Base-by-base conservation (phyloP, 2,888 invertebrate genomes). In the Antitype chi region DNA sequence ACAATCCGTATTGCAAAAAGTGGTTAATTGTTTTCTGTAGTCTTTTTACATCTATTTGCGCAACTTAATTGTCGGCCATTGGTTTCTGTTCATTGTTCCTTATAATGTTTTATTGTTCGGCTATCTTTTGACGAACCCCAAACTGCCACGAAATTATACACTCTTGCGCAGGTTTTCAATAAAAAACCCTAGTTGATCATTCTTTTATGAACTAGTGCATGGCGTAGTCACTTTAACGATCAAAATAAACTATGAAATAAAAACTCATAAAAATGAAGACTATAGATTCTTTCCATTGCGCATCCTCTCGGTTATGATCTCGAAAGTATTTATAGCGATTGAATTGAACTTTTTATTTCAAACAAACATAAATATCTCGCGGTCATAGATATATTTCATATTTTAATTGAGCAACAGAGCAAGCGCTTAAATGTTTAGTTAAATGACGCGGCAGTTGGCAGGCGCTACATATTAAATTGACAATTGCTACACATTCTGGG, bases 1-100 rank as follows among this genome's bases (percentile, higher is more conserved):
- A 91, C 87, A 85, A 89, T 91, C 88, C 79, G 64, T 86, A 86
- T 90, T 94, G 95, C 95, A 95, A 95, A 95, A 95, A 94, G 85
- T 89, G 60, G 74, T 77, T 88, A 84, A 90, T 93, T 93, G 92
- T 94, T 92, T 90, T 85, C 80, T 84, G 86, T 69, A 85, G 76
- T 86, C 43, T 47, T 47, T 88, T 91, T 74, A 91, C 89, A 84
- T 89, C 88, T 92, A 90, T 94, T 95, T 94, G 94, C 91, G 91
- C 93, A 94, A 94, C 86, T 87, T 83, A 82, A 84, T 87, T 87
- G 90, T 90, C 90, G 87, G 90, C 90, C 82, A 78, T 86, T 85
- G 85, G 86, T 82, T 81, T 85, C 74, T 83, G 70, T 73, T 82
- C 84, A 87, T 92, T 92, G 90, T 92, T 88, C 64, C 25, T 80